Evolutionary conservation across 2,888 invertebrate species (phyloP).

Genomic region (Eristalis arbustorum): DNA sequence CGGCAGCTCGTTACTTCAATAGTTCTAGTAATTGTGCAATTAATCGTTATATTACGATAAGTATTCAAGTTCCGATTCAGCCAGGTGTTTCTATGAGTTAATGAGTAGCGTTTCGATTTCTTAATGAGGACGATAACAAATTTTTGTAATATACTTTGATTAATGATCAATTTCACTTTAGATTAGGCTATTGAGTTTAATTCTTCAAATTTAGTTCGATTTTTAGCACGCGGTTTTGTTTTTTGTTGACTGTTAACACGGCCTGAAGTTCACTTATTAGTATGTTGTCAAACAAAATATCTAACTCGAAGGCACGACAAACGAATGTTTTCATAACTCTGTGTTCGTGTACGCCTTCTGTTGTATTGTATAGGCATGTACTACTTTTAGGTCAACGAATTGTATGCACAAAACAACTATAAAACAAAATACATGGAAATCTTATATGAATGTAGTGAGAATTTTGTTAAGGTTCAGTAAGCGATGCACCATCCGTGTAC

Average conservation of each 20-base stretch:
- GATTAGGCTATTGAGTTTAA: not conserved
- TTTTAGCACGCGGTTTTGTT: not conserved
- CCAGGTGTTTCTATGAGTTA: not conserved
- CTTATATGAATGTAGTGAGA: constrained; percentile 1
- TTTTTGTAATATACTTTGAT: constrained; percentile 2
- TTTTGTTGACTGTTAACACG: constrained; percentile 16
- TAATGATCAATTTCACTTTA: not conserved
- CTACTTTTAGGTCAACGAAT: constrained; percentile 13
- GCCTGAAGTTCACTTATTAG: not conserved
- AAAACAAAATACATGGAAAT: not conserved
- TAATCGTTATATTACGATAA: not conserved
- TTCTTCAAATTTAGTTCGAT: not conserved
- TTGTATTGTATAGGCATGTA: not conserved
- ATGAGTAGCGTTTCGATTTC: not conserved
- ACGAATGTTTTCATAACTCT: not conserved
- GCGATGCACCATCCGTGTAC: constrained; percentile 16
- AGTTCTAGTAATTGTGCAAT: constrained; percentile 23
- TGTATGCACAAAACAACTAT: constrained; percentile 16
- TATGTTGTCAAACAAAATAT: constrained; percentile 1
- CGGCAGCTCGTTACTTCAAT: constrained; percentile 1
- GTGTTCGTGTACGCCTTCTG: not conserved
- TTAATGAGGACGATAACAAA: not conserved
- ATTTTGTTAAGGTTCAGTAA: constrained; percentile 8
- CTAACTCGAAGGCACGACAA: constrained; percentile 3
- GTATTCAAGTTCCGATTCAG: constrained; percentile 10